These are phyloP conservation scores for Amblyopsis rosae DNA, from an alignment of 2,113 vertebrate genomes.

Conservation along the genomic window DNA sequence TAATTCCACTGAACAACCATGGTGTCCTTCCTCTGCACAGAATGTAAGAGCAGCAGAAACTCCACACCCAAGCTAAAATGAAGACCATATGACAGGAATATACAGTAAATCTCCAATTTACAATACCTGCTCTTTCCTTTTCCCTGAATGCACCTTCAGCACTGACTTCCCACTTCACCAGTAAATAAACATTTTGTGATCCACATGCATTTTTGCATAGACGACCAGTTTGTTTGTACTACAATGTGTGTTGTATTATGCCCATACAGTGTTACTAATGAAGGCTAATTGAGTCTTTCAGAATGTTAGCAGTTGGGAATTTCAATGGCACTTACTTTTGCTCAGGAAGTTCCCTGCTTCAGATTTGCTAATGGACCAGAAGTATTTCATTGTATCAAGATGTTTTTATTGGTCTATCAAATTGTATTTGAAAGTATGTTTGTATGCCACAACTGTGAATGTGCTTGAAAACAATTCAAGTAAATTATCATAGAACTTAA, in stretches of 20 bases:
- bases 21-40: conserved; percentile 33
- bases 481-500: conserved; percentile 48
- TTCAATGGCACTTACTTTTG: conserved; percentile 11
- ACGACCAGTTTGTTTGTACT: conserved; percentile 5
- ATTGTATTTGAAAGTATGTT: conserved; percentile 40
- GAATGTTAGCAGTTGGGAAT: not conserved
- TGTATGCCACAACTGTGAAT: conserved; percentile 62
- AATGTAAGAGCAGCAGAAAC: conserved; percentile 48
- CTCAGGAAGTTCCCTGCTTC: conserved; percentile 20
- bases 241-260: conserved; percentile 20
- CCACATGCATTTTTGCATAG: conserved; percentile 31
- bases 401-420: conserved; percentile 18
- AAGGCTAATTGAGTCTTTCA: not conserved
- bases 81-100: not conserved
- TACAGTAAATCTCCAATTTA: too few relatives aligned
- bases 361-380: conserved; percentile 3
- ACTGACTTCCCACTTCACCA: conserved; percentile 26
- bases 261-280: conserved; percentile 1
- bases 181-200: conserved; percentile 23
- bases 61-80: conserved; percentile 47
- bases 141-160: conserved; percentile 15
- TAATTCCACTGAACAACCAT: not conserved
- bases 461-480: conserved; percentile 38
- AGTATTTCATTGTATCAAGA: conserved; percentile 17
- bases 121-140: not conserved